These are phyloP conservation scores for Fundulus diaphanus DNA, from an alignment of 2,797 vertebrate species.

Conservation along the genomic window DNA sequence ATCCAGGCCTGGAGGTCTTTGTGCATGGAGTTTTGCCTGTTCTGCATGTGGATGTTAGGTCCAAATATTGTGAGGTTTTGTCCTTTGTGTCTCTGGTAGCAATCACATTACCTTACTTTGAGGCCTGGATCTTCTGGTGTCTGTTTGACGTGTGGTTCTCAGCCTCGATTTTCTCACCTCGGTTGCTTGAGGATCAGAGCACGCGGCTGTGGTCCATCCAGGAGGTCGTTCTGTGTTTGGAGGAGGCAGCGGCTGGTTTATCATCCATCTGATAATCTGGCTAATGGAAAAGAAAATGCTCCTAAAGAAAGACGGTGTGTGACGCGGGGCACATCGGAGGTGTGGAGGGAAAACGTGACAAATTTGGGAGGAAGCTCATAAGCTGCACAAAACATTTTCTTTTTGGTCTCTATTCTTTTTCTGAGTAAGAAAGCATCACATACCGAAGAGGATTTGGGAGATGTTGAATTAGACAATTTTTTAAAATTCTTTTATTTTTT, in stretches of 20 bases:
- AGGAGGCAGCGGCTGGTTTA: background rate
- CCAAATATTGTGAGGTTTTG: no score
- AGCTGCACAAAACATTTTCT: no score
- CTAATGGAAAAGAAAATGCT: background rate
- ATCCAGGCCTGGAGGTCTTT: no score
- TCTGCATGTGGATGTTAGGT: no score
- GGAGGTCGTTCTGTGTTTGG: background rate
- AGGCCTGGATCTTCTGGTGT: no score
- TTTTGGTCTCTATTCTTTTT: background rate
- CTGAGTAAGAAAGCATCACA: background rate
- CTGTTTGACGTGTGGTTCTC: background rate
- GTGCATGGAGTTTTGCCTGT: no score
- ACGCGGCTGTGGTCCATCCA: background rate
- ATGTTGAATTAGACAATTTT: background rate
- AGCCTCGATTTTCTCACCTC: background rate
- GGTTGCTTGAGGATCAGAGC: background rate
- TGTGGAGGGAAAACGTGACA: background rate
- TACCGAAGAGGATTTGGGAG: background rate
- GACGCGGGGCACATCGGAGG: no score
- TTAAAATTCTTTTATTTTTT: background rate
- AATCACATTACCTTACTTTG: no score
- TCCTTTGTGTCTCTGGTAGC: no score
- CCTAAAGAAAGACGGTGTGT: no score
- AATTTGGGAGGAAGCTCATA: background rate
- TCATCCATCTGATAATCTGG: no score